Conservation (phyloP, 2,888 invertebrate genomes). For the Euspilapteryx auroguttella region DNA sequence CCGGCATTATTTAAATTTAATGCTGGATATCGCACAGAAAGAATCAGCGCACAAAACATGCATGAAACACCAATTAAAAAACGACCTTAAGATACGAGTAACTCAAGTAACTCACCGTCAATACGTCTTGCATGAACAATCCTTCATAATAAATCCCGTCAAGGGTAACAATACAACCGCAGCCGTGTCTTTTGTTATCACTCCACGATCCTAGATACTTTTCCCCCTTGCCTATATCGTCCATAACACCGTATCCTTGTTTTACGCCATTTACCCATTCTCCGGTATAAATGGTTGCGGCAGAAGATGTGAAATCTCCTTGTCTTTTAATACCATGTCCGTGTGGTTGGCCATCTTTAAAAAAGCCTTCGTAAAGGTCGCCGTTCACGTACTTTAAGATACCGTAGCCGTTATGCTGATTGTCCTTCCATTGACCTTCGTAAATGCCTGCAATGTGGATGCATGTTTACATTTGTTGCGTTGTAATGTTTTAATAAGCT, state of each 20-base stretch:
- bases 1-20: no score
- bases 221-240: slow-evolving; percentile 82
- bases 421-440: slow-evolving; percentile 81
- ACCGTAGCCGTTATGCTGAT: slow-evolving; percentile 81
- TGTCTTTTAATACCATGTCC: slow-evolving; percentile 85
- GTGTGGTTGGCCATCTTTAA: slow-evolving; percentile 80
- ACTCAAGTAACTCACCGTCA: slow-evolving; percentile 60
- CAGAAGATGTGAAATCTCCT: slow-evolving; percentile 74
- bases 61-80: slow-evolving; percentile 3
- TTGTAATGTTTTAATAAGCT: no score
- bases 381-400: slow-evolving; percentile 74
- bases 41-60: slow-evolving; percentile 2
- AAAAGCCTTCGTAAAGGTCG: slow-evolving; percentile 84
- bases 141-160: slow-evolving; percentile 93
- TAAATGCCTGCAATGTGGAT: slow-evolving; percentile 69
- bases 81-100: no score
- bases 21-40: no score
- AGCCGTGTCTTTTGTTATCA: slow-evolving; percentile 82
- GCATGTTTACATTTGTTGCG: no score
- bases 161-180: slow-evolving; percentile 83
- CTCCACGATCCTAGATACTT: slow-evolving; percentile 90
- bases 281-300: slow-evolving; percentile 84
- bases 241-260: slow-evolving; percentile 88
- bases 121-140: slow-evolving; percentile 75
- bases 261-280: slow-evolving; percentile 80